These are phyloP conservation scores for Drosophila punjabiensis DNA, from an alignment of 1,140 invertebrate species.

Conservation along the genomic window DNA sequence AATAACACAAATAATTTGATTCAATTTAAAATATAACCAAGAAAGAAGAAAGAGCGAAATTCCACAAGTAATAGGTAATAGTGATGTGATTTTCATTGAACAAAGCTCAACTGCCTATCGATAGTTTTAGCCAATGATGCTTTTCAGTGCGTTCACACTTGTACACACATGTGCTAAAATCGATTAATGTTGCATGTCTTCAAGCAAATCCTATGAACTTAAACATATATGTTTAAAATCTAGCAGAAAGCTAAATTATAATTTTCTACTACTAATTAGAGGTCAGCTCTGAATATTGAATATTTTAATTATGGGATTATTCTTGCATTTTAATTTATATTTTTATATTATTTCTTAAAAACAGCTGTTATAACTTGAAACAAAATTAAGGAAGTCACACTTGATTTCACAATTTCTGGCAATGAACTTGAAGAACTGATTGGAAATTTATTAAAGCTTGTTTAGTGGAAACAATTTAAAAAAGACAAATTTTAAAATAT, in stretches of 20 bases:
- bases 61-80: background rate
- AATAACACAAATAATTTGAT: background rate
- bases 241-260: too few species aligned
- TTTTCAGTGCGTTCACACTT: background rate
- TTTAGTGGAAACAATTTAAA: background rate
- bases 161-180: background rate
- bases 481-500: background rate
- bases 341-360: background rate
- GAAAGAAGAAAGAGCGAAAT: background rate
- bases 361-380: background rate
- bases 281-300: too few species aligned
- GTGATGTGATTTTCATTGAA: background rate
- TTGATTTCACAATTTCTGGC: background rate
- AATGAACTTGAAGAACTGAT: background rate
- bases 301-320: too few species aligned
- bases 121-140: background rate
- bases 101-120: background rate
- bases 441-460: background rate
- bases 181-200: too few species aligned
- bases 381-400: background rate
- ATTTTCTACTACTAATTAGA: too few species aligned
- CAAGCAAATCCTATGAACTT: too few species aligned
- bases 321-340: too few species aligned
- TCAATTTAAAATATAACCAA: background rate
- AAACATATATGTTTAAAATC: too few species aligned